Conservation (phyloP, 1,140 invertebrate species). For the Bombus turneri region DNA sequence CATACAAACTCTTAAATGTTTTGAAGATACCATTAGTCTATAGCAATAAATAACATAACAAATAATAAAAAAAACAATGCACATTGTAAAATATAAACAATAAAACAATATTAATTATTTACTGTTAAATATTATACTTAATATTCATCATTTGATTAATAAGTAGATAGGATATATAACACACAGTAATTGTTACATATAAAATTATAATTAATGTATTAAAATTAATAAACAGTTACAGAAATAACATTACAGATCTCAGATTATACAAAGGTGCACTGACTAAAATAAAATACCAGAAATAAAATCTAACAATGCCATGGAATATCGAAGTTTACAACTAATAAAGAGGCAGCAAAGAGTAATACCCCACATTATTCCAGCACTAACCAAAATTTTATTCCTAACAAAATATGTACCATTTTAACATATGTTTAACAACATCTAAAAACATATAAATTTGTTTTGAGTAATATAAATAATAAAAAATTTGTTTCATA, state of each 20-base stretch:
- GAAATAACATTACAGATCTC: not conserved
- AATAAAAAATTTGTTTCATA: not conserved
- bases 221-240: not conserved
- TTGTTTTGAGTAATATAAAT: not conserved
- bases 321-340: slow-evolving; percentile 52
- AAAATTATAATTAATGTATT: not conserved
- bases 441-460: not conserved
- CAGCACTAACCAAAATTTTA: slow-evolving; percentile 65
- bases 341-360: slow-evolving; percentile 65
- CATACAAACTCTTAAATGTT: not conserved
- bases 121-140: slow-evolving; percentile 1
- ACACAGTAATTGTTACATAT: not conserved
- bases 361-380: slow-evolving; percentile 66
- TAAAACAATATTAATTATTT: not conserved
- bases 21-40: not conserved
- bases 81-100: not conserved
- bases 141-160: slow-evolving; percentile 6
- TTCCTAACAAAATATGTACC: slow-evolving; percentile 57
- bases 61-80: not conserved
- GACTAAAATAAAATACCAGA: slow-evolving; percentile 64
- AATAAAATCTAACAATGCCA: slow-evolving; percentile 64
- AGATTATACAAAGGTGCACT: slow-evolving; percentile 45
- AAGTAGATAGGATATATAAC: not conserved
- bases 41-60: not conserved
- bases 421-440: not conserved